Evolutionary conservation across 2,113 vertebrate species (phyloP).

Genomic region (Lutjanus erythropterus): DNA sequence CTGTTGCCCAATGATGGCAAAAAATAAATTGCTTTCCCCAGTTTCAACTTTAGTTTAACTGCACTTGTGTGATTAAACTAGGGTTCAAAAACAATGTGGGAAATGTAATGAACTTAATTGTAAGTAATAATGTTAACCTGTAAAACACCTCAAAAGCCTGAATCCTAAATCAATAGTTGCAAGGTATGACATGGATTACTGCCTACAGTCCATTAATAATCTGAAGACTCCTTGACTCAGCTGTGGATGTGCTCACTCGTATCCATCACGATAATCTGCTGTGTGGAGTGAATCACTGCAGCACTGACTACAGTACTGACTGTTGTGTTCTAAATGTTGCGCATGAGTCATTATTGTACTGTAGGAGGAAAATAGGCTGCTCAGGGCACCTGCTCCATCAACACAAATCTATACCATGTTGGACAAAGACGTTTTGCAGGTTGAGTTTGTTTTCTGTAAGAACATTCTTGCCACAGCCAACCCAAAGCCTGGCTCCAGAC

Average conservation of each 20-base stretch:
- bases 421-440: slow-evolving; percentile 4
- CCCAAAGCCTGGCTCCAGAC: too few relatives aligned
- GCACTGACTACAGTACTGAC: slow-evolving; percentile 30
- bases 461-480: background rate
- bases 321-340: slow-evolving; percentile 52
- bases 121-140: background rate
- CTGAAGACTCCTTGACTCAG: slow-evolving; percentile 63
- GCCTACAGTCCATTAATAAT: slow-evolving; percentile 49
- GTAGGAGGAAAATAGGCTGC: slow-evolving; percentile 56
- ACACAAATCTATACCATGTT: slow-evolving; percentile 41
- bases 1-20: too few relatives aligned
- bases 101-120: too few relatives aligned
- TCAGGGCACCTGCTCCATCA: slow-evolving; percentile 20
- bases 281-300: slow-evolving; percentile 60
- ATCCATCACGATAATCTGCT: slow-evolving; percentile 58
- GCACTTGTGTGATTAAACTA: background rate
- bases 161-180: slow-evolving; percentile 26
- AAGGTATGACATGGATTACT: slow-evolving; percentile 40
- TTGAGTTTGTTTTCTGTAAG: slow-evolving; percentile 16
- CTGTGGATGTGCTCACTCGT: slow-evolving; percentile 41
- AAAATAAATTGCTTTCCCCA: too few relatives aligned
- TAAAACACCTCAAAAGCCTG: slow-evolving; percentile 2
- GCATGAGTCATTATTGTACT: slow-evolving; percentile 57
- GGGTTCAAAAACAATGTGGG: too few relatives aligned
- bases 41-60: too few relatives aligned